Percentiles rank a stretch among this genome's conserved stretches.
Evolutionary conservation across 2,888 invertebrate genomes (phyloP).

Genomic region (Orthonychiurus folsomi): DNA sequence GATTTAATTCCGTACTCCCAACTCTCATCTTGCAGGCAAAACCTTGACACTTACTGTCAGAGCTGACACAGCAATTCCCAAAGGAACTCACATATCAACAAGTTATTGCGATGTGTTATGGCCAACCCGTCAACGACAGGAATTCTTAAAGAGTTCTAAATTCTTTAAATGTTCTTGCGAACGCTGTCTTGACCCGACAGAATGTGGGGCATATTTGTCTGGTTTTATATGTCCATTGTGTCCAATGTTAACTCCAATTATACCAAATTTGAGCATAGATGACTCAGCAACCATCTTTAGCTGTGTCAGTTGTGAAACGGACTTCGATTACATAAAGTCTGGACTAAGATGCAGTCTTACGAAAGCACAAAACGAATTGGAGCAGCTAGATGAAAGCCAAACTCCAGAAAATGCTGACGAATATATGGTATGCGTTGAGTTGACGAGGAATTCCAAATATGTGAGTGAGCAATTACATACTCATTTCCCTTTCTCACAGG

Average conservation of each 20-base stretch:
- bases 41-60: constrained; percentile 30
- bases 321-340: not conserved
- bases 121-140: constrained; percentile 36
- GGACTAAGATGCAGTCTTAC: not conserved
- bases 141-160: constrained; percentile 35
- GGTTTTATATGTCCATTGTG: constrained; percentile 34
- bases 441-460: no score
- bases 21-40: constrained; percentile 23
- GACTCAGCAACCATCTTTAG: not conserved
- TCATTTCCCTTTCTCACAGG: not conserved
- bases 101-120: constrained; percentile 39
- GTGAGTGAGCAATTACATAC: no score
- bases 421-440: not conserved
- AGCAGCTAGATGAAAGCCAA: constrained; percentile 17
- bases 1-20: no score
- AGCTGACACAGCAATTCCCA: constrained; percentile 32
- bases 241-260: constrained; percentile 10
- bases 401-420: not conserved
- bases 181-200: constrained; percentile 34
- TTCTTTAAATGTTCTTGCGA: constrained; percentile 36
- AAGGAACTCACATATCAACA: constrained; percentile 34
- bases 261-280: constrained; percentile 10
- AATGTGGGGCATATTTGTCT: constrained; percentile 32
- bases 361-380: constrained; percentile 18
- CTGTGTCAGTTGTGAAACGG: not conserved